Base-by-base conservation (phyloP, 2,113 vertebrate species). In the Sinocyclocheilus anshuiensis region DNA sequence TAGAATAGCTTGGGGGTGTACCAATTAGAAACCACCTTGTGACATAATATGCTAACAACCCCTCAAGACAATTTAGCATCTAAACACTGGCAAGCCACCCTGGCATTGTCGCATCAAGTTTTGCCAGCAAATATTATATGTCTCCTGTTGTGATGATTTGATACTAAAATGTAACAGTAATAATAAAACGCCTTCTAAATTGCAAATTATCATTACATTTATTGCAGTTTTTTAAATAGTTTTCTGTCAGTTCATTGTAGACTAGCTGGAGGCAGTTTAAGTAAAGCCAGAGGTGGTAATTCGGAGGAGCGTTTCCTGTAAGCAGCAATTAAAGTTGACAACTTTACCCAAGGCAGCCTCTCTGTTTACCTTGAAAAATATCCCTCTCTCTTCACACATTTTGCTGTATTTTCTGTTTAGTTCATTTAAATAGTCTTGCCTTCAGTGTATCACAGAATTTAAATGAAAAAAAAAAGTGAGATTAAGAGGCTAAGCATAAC, bases 301-400 rank as follows among this genome's bases (percentile, higher is more conserved):
- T 87, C 84, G 39, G 79, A 79, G 86, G 90, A 91, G 87, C 79
- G 91, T 88, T 93, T 95, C 93, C 92, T 93, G 91, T 94, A 91
- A 92, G 91, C 90, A 55, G 12, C 85, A 90, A 90, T 77, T 48
- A 65, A 81, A 81, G 36, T 81, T 26, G n/a, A 65, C 59, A 65
- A 67, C 24, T 65, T 65, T 81, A 81, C 63, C 78, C 80, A 50
- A 24, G 4, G 63, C 63, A 55, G 81, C 26, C 63, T 82, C 45
- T 71, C 18, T 82, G 45, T 82, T 71, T 71, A 50, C 63, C 26
- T 69, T 79, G 10, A 79, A 16, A 63, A 67, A 82, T 67, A 67
- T 29, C 42, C n/a, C 24, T 69, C 6, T 63, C 36, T 45, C 65
- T 82, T 20, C 45, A 36, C 42, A 36, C 3, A 1, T 71, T 71